Base-by-base conservation (phyloP, 1,140 invertebrate genomes). In the Mizuhopecten yessoensis region DNA sequence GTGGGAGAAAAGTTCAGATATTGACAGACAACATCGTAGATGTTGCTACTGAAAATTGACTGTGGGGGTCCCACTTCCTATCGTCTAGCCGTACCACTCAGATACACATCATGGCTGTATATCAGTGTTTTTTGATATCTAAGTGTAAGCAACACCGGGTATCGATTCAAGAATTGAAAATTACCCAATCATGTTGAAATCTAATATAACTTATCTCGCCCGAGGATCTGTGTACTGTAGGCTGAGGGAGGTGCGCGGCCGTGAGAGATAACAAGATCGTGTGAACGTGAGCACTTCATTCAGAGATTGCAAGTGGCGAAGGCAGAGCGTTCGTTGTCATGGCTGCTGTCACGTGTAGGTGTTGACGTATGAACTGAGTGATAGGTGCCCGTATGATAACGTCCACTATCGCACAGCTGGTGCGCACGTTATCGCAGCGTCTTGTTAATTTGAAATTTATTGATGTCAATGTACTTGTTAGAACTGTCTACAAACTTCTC, bases 361-460 rank as follows among this genome's bases (percentile, higher is more conserved):
- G 57, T 29, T 75, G 57, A 75, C 57, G 57, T 75, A 75, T 75
- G 1, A 75, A 29, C 57, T 75, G 57, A 75, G 57, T 75, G 57
- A 75, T 75, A 75, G 42, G 57, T 75, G 57, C 57, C 57, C 57
- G 57, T n/a, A 75, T 75, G 57, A 75, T 75, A 75, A 75, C 57
- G 57, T 75, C 23, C 29, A 29, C 23, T 29, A 75, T 29, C 57
- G 3, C 57, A 75, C 57, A 75, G 57, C 57, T 75, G 57, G 57
- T n/a, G 57, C 11, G 9, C 57, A 75, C 15, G 2, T 75, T 75
- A 75, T 75, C 57, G 3, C 57, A 75, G 57, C n/a, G 23, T 75
- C 57, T 75, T 75, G 57, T 75, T 75, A 75, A 75, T 75, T 75
- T 75, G 57, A 75, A 75, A 75, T 75, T 75, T 75, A 75, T 75